Percentiles rank a stretch among this genome's conserved stretches.
Conservation (phyloP, 92 coral and sea anemone genomes). For the Epizoanthus rinbou region DNA sequence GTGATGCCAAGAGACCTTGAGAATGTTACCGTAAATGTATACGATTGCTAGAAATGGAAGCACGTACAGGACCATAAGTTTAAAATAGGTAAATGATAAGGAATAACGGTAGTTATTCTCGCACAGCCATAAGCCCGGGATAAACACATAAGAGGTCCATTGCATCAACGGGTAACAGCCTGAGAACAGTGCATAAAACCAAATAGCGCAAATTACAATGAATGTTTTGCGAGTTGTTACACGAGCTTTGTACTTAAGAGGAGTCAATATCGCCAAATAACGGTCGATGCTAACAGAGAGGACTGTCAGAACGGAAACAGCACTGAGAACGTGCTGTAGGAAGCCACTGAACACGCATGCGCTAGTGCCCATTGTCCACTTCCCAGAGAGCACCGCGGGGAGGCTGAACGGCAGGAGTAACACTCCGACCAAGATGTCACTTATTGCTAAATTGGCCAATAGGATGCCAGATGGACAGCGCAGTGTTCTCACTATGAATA, state of each 20-base stretch:
- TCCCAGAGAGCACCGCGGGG: slow-evolving; percentile 50
- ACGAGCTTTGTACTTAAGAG: slow-evolving; percentile 78
- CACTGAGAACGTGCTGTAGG: slow-evolving; percentile 69
- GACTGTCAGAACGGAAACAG: slow-evolving; percentile 80
- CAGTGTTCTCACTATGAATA: slow-evolving; percentile 71
- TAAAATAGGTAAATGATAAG: slow-evolving; percentile 69
- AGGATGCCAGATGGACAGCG: slow-evolving; percentile 80
- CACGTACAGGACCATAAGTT: slow-evolving; percentile 66
- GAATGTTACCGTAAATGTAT: slow-evolving; percentile 70
- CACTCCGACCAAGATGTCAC: slow-evolving; percentile 70
- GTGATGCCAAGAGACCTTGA: slow-evolving; percentile 72
- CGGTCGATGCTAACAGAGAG: slow-evolving; percentile 80
- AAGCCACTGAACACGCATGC: slow-evolving; percentile 71
- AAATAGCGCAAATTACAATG: slow-evolving; percentile 46
- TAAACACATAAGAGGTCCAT: slow-evolving; percentile 61
- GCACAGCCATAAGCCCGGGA: slow-evolving; percentile 82
- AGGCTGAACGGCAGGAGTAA: slow-evolving; percentile 73
- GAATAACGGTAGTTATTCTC: slow-evolving; percentile 58
- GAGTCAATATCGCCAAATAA: slow-evolving; percentile 75
- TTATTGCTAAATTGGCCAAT: slow-evolving; percentile 75
- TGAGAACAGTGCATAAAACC: slow-evolving; percentile 67
- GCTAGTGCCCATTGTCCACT: slow-evolving; percentile 28
- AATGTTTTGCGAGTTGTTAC: slow-evolving; percentile 65
- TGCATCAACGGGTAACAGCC: slow-evolving; percentile 73
- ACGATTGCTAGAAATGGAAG: slow-evolving; percentile 68